These are phyloP conservation scores for Arion vulgaris DNA, from an alignment of 1,140 invertebrate genomes.

Conservation along the genomic window DNA sequence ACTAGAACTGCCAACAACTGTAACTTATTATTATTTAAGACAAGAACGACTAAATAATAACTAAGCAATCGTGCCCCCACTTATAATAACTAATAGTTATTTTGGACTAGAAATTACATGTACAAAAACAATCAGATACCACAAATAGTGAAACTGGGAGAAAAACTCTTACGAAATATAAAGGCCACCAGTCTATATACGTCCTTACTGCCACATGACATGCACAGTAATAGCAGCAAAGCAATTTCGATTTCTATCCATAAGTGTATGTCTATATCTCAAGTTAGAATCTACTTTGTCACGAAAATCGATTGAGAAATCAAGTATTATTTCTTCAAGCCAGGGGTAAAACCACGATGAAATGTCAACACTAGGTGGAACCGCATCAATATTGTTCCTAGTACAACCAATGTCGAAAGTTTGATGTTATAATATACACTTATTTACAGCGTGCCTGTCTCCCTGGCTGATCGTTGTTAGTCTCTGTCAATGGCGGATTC, in stretches of 20 bases:
- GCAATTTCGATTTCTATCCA: not conserved
- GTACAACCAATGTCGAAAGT: no score
- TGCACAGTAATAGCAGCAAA: slow-evolving; percentile 1
- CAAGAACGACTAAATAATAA: not conserved
- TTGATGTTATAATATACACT: no score
- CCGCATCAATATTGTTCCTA: not conserved
- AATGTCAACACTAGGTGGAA: not conserved
- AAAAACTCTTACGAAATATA: not conserved
- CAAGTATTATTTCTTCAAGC: not conserved
- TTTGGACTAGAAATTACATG: not conserved
- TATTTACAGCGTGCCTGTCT: no score
- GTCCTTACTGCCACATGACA: not conserved
- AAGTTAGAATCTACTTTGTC: not conserved
- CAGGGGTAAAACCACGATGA: not conserved
- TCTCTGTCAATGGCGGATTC: no score
- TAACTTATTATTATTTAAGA: no score
- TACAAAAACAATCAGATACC: no score
- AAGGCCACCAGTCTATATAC: not conserved
- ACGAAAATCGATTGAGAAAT: not conserved
- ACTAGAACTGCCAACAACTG: no score
- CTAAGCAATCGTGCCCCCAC: not conserved
- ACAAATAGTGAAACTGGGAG: not conserved
- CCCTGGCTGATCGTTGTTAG: no score
- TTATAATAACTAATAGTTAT: not conserved
- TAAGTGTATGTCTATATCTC: not conserved